These are phyloP conservation scores for Lerista edwardsae DNA, from an alignment of 2,797 vertebrate genomes.

Conservation along the genomic window DNA sequence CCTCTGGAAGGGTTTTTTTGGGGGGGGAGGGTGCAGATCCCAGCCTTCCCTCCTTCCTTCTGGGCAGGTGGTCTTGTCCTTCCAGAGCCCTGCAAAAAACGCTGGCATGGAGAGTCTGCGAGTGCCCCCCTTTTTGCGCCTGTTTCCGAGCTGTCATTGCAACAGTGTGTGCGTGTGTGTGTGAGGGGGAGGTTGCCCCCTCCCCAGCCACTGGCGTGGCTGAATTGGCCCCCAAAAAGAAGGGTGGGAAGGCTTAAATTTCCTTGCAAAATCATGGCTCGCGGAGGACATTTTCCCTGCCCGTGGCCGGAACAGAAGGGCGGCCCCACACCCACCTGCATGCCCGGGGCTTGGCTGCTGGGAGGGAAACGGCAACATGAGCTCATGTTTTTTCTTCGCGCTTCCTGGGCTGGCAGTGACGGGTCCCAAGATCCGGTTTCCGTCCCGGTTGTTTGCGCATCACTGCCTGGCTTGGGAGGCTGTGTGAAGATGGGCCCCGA, in stretches of 20 bases:
- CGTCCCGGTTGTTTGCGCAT: background rate
- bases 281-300: slow-evolving; percentile 49
- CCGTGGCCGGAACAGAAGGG: background rate
- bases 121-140: no score
- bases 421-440: no score
- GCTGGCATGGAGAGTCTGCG: no score
- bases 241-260: background rate
- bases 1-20: background rate
- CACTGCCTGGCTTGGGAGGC: background rate
- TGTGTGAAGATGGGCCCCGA: background rate
- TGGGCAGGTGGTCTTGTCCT: background rate
- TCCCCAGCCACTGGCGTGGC: background rate
- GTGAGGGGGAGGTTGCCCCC: background rate
- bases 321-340: background rate
- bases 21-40: background rate
- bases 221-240: background rate
- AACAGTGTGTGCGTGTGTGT: no score
- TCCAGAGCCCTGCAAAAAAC: background rate
- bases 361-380: background rate
- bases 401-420: background rate
- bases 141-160: background rate
- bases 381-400: background rate
- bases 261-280: background rate
- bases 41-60: background rate
- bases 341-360: slow-evolving; percentile 37